These are phyloP conservation scores for Bombyx mori DNA, from an alignment of 1,140 invertebrate genomes.

Conservation along the genomic window ASM3026992v2 NC_085115.1:5302501-5303000, in stretches of 20 bases:
- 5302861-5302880: too few relatives aligned
- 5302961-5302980: conserved; percentile 60
- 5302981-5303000: conserved; percentile 53
- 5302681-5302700: background rate
- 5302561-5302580: conserved; percentile 52
- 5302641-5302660: background rate
- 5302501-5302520: conserved; percentile 85
- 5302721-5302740: too few relatives aligned
- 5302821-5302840: too few relatives aligned
- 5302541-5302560: conserved; percentile 61
- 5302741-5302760: background rate
- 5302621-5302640: conserved; percentile 9
- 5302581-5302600: conserved; percentile 10
- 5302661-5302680: background rate
- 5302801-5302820: background rate
- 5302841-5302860: too few relatives aligned
- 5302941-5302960: conserved; percentile 35
- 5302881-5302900: too few relatives aligned
- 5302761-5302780: background rate
- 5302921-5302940: too few relatives aligned
- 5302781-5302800: background rate
- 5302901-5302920: too few relatives aligned
- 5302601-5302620: conserved; percentile 1
- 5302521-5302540: conserved; percentile 67
- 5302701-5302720: too few relatives aligned